Base-by-base conservation (phyloP, 2,888 invertebrate species). In the Amaurobius ferox region DNA sequence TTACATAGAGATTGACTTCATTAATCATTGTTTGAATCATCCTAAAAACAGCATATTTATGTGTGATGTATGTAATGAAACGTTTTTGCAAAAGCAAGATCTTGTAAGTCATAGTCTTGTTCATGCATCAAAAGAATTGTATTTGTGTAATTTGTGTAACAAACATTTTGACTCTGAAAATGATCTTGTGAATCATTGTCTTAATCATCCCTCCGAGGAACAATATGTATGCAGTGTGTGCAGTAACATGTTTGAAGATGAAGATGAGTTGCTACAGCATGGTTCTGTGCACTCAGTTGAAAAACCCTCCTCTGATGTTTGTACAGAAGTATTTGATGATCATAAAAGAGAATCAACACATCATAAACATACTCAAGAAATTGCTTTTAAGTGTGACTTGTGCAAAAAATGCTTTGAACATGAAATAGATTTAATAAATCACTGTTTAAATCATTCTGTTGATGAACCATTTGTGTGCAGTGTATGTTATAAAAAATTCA, bases 101-200 rank as follows among this genome's bases (percentile, higher is more conserved):
- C 55, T 55, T 55, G 23, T 11, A 1, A 55, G 11, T 23, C 55
- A 55, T 1, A 6, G 23, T 23, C 5, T n/a, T 19, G 5, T 55
- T 55, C 3, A 55, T 23, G 6, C 5, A 5, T 55, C 55, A 1
- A 23, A 55, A 55, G 16, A 19, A 6, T 23, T 5, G 1, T 55
- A 55, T 23, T 3, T 23, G 29, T 64, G 64, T 64, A 19, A 30
- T 13, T 64, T 64, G 6, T 64, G 64, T n/a, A 29, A 5, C 13
- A 64, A 64, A 29, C 2, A 29, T 11, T 64, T 64, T 29, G 1
- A 1, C 2, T 3, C 32, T 13, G 32, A 64, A 64, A 30, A 30
- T n/a, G 32, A 64, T 64, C 32, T 64, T 64, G 11, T 64, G 28
- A 64, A 30, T 64, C 64, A 64, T 64, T 64, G 29, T 1, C 29